Evolutionary conservation across 2,113 vertebrate species (phyloP).

Genomic region (Cephalopholis sonnerati): DNA sequence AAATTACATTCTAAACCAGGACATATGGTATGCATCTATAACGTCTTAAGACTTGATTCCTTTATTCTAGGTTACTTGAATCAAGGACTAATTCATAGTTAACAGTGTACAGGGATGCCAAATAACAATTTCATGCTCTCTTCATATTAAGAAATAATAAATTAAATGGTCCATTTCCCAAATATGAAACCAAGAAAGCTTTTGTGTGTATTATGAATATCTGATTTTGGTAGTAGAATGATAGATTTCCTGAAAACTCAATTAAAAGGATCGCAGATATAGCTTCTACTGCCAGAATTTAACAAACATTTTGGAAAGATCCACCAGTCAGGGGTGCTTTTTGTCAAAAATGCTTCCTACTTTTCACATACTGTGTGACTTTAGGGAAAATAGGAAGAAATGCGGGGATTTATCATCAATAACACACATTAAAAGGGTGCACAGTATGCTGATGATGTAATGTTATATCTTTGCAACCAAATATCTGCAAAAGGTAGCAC

Average conservation of each 20-base stretch:
- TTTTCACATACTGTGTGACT: background rate
- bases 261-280: background rate
- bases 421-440: background rate
- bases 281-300: background rate
- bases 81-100: background rate
- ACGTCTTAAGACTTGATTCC: background rate
- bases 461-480: background rate
- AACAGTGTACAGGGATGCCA: background rate
- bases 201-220: background rate
- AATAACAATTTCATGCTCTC: background rate
- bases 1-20: background rate
- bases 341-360: background rate
- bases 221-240: background rate
- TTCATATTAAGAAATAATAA: background rate
- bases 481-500: background rate
- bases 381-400: background rate
- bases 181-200: background rate
- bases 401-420: background rate
- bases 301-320: background rate
- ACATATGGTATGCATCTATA: background rate
- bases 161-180: background rate
- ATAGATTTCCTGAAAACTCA: background rate
- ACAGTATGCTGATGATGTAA: constrained; percentile 9
- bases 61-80: background rate
- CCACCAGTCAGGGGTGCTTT: background rate